Base-by-base conservation (phyloP, 92 coral and sea anemone genomes). In the Bergia sp. region DNA sequence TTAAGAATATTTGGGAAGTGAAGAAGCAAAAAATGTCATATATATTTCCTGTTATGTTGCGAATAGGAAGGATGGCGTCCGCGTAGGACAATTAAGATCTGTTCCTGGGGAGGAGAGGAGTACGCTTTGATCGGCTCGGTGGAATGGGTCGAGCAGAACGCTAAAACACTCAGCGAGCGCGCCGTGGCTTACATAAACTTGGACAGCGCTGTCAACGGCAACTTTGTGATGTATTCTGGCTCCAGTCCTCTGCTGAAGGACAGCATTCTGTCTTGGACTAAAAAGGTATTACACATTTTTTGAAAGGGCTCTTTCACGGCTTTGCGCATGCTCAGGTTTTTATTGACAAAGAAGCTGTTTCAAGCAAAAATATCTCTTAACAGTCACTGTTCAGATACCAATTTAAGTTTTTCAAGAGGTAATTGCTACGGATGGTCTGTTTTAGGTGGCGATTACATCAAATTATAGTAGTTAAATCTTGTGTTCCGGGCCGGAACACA, bases 71-170 rank as follows among this genome's bases (percentile, higher is more conserved):
- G 93, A 29, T 97, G 99, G 99, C 97, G 96, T n/a, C 99, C 99
- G 23, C 91, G 99, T 20, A 92, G 99, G 82, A 95, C 99, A 40
- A 92, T 97, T 69, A 94, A 87, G 90, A 86, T 96, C 73, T 96
- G 99, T 73, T 95, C 98, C 92, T 96, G 99, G 99, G 99, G 98
- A 40, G 99, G 93, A 5, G 99, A 97, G 74, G 99, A 97, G 81
- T 88, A 88, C 82, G 89, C 91, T 57, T 79, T 97, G 73, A 95
- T 97, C 42, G 99, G 99, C 21, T 97, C 99, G 23, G 88, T 91
- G 79, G 99, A 97, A 77, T 97, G 95, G 96, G 99, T 97, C 29
- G 98, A 94, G 97, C 94, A 95, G 44, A 91, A 87, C 55, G 80
- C 92, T 45, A 90, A 83, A 69, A 72, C 85, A 71, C 88, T 95